Percentiles rank a stretch among this genome's conserved stretches.
Conservation (phyloP, 2,113 vertebrate genomes). For the Chelonoidis abingdonii region DNA sequence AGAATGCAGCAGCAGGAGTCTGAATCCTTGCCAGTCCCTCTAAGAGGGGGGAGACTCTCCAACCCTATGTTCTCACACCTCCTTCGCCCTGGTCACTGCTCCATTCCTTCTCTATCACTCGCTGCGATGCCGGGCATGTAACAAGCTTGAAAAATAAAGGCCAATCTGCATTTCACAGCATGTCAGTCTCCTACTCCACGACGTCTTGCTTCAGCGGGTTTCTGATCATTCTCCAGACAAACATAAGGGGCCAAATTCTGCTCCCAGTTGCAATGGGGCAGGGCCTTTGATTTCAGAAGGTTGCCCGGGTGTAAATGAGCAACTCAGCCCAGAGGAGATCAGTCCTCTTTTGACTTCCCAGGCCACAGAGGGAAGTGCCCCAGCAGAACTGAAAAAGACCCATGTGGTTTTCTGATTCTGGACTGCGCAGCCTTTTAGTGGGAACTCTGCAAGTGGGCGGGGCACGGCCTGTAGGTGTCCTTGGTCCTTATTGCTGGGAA, state of each 20-base stretch:
- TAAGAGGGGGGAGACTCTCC: no score
- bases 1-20: background rate
- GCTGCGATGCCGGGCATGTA: background rate
- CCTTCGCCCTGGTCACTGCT: background rate
- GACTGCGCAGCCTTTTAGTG: slow-evolving; percentile 23
- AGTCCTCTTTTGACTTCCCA: background rate
- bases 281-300: background rate
- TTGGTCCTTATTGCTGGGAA: background rate
- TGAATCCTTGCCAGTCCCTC: background rate
- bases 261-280: background rate
- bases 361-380: background rate
- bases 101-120: background rate
- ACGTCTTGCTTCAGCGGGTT: accelerated
- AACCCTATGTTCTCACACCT: background rate
- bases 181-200: accelerated
- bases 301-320: background rate
- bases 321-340: background rate
- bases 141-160: background rate
- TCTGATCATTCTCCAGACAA: background rate
- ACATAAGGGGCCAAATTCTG: background rate
- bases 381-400: background rate
- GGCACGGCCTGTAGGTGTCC: background rate
- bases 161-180: accelerated
- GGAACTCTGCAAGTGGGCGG: slow-evolving; percentile 37
- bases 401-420: background rate